Percentiles rank a stretch among this genome's conserved stretches.
These are phyloP conservation scores for Eucera pruinosa DNA, from an alignment of 2,888 invertebrate species.

Conservation along the genomic window DNA sequence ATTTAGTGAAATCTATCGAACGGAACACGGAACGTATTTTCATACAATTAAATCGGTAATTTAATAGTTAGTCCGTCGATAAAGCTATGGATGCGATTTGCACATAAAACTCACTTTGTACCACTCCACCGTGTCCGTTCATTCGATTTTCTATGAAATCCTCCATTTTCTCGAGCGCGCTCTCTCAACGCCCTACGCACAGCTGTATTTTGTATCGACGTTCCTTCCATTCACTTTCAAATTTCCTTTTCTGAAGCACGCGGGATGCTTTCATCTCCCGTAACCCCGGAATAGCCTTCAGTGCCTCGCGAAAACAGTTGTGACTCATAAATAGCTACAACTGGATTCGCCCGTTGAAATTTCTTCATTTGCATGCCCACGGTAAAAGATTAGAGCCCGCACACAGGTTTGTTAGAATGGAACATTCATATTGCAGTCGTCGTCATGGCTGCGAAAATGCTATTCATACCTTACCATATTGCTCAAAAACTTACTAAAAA, in stretches of 20 bases:
- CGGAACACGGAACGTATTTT: not conserved
- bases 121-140: not conserved
- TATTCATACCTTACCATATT: slow-evolving; percentile 26
- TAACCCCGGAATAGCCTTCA: slow-evolving; percentile 9
- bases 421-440: slow-evolving; percentile 4
- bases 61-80: not conserved
- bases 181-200: not conserved
- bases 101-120: not conserved
- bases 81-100: slow-evolving; percentile 10
- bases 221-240: slow-evolving; percentile 46
- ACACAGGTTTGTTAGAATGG: slow-evolving; percentile 18
- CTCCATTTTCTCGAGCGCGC: slow-evolving; percentile 3
- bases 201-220: slow-evolving; percentile 27
- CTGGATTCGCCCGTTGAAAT: slow-evolving; percentile 47
- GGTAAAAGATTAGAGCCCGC: slow-evolving; percentile 35
- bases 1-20: not conserved
- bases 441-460: slow-evolving; percentile 7
- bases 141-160: slow-evolving; percentile 38
- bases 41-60: not conserved
- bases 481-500: slow-evolving; percentile 22
- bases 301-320: slow-evolving; percentile 44
- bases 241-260: slow-evolving; percentile 36
- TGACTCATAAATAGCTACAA: slow-evolving; percentile 46
- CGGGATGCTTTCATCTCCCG: slow-evolving; percentile 25
- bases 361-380: slow-evolving; percentile 43